A percentile compares a stretch with the other conserved stretches of the same genome.
These are phyloP conservation scores for Lacerta bilineata DNA, from an alignment of 2,797 vertebrate genomes.

Conservation along the genomic window DNA sequence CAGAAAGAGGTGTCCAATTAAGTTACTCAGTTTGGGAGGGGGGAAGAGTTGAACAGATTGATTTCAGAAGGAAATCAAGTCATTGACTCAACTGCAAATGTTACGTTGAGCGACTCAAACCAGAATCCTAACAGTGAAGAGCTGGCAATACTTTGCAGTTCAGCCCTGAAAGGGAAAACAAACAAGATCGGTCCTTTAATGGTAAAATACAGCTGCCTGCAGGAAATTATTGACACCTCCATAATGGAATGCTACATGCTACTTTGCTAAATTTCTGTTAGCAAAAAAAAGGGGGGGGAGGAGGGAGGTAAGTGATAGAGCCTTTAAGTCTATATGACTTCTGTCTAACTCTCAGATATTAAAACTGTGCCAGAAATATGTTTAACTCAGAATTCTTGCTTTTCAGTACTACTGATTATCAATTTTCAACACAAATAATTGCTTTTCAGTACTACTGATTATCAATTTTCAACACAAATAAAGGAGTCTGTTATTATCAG, in stretches of 20 bases:
- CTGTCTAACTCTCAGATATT: slow-evolving; percentile 1
- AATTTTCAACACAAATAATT: not conserved
- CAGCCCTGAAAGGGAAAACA: slow-evolving; percentile 54
- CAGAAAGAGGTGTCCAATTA: slow-evolving; percentile 58
- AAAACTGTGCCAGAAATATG: not conserved
- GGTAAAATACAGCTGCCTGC: slow-evolving; percentile 35
- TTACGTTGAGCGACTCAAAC: slow-evolving; percentile 50
- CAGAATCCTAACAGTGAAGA: slow-evolving; percentile 56
- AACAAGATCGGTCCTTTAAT: not conserved
- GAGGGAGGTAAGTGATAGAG: not conserved
- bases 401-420: not conserved
- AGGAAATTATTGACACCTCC: slow-evolving; percentile 42
- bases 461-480: not conserved
- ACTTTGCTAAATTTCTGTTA: slow-evolving; percentile 36
- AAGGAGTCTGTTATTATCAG: not conserved
- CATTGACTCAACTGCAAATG: slow-evolving; percentile 60
- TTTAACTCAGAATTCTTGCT: not conserved
- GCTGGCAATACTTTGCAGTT: slow-evolving; percentile 41
- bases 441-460: not conserved
- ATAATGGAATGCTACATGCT: slow-evolving; percentile 21
- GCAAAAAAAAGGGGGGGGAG: not conserved
- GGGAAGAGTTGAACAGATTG: slow-evolving; percentile 39
- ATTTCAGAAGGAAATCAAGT: slow-evolving; percentile 50
- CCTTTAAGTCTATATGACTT: slow-evolving; percentile 14
- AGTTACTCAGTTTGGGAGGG: slow-evolving; percentile 55